phyloP scores from a whole-genome alignment of 2,888 invertebrate species.

The Diaprepes abbreviatus region DNA sequence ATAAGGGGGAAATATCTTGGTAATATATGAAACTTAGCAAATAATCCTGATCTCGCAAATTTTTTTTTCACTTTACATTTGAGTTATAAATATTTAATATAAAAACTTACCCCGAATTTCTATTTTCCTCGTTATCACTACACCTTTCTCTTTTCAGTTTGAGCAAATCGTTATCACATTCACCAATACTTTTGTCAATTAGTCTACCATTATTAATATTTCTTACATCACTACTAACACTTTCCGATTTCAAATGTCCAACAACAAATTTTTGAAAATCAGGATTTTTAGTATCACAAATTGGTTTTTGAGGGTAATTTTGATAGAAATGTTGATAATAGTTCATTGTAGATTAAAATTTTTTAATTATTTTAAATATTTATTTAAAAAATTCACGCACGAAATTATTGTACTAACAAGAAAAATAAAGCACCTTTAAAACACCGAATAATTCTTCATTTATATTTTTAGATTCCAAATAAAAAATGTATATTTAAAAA shows the following conservation, averaged over 20 bases:
- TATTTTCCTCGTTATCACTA: constrained; percentile 42
- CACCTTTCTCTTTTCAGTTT: constrained; percentile 34
- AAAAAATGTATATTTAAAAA: constrained; percentile 3
- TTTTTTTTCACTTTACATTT: too few relatives aligned
- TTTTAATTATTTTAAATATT: too few relatives aligned
- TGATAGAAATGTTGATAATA: constrained; percentile 46
- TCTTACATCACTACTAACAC: background rate
- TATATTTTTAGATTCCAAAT: background rate
- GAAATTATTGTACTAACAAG: too few relatives aligned
- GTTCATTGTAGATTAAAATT: too few relatives aligned
- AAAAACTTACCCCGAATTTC: constrained; percentile 36
- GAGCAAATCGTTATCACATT: constrained; percentile 11
- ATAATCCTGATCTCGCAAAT: too few relatives aligned
- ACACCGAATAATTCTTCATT: background rate
- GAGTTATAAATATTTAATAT: too few relatives aligned
- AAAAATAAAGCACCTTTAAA: background rate
- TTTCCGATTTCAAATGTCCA: background rate
- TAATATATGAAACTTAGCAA: too few relatives aligned
- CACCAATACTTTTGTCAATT: constrained; percentile 16
- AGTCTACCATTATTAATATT: background rate
- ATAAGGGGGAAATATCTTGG: too few relatives aligned
- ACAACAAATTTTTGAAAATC: constrained; percentile 4
- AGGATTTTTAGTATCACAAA: background rate
- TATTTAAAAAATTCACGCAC: too few relatives aligned
- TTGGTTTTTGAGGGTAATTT: constrained; percentile 31